Percentiles rank a stretch among this genome's conserved stretches.
These are phyloP conservation scores for Odontocerum albicorne DNA, from an alignment of 2,888 invertebrate genomes.

Conservation along the genomic window DNA sequence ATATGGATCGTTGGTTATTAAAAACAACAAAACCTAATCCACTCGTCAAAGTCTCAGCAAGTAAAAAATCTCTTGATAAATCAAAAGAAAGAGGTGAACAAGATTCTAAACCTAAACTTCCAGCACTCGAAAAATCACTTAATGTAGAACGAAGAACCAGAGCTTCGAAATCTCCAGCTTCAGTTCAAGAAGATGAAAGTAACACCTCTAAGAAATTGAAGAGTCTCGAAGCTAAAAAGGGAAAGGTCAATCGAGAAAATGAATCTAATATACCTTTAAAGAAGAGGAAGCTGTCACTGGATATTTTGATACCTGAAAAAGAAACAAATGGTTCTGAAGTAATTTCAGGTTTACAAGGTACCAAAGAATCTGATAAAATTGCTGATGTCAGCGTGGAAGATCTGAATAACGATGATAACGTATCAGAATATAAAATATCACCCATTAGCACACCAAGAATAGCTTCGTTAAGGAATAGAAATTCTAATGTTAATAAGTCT, in stretches of 20 bases:
- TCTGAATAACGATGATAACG: conserved; percentile 18
- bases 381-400: background rate
- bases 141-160: conserved; percentile 3
- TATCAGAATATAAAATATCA: conserved; percentile 40
- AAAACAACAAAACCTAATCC: conserved; percentile 54
- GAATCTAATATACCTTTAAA: conserved; percentile 19
- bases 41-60: conserved; percentile 28
- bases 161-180: conserved; percentile 2
- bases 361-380: background rate
- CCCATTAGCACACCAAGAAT: conserved; percentile 9
- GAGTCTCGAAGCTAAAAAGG: no score
- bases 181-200: conserved; percentile 10
- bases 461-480: conserved; percentile 24
- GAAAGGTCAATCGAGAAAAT: conserved; percentile 2
- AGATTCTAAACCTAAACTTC: background rate
- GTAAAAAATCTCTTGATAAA: conserved; percentile 11
- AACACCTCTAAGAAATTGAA: background rate
- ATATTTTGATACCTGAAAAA: conserved; percentile 3
- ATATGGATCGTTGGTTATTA: conserved; percentile 57
- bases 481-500: conserved; percentile 37
- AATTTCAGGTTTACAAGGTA: no score
- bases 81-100: background rate
- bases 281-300: conserved; percentile 18
- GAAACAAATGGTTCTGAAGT: background rate
- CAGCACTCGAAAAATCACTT: no score